A percentile compares a stretch with the other conserved stretches of the same genome.
Conservation (phyloP, 2,888 invertebrate species). For the Thereva nobilitata region DNA sequence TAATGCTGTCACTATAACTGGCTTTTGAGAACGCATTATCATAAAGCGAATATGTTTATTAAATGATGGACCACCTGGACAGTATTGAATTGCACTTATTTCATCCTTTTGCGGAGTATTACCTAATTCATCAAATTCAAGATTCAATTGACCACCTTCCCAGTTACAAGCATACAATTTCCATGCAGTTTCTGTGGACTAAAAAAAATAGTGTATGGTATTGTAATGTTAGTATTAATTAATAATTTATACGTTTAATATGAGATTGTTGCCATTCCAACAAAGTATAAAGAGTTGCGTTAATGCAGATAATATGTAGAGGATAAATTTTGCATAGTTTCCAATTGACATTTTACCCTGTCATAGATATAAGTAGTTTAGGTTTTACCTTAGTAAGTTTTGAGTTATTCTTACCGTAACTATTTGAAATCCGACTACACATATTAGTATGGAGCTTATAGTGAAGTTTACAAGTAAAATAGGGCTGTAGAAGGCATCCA, state of each 20-base stretch:
- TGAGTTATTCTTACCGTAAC: slow-evolving; percentile 48
- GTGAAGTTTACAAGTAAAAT: slow-evolving; percentile 54
- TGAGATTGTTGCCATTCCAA: slow-evolving; percentile 55
- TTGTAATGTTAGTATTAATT: neutral
- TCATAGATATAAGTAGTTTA: neutral
- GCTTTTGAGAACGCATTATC: slow-evolving; percentile 54
- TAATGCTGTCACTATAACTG: slow-evolving; percentile 53
- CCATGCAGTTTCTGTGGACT: slow-evolving; percentile 40
- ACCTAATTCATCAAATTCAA: neutral
- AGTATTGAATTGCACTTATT: slow-evolving; percentile 28
- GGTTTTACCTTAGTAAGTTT: neutral
- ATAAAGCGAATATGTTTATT: slow-evolving; percentile 49
- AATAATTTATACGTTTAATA: slow-evolving; percentile 41
- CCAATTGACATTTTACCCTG: slow-evolving; percentile 53
- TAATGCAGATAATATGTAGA: slow-evolving; percentile 54
- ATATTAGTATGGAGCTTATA: slow-evolving; percentile 55
- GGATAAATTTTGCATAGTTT: slow-evolving; percentile 53
- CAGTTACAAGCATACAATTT: slow-evolving; percentile 47
- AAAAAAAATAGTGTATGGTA: slow-evolving; percentile 1
- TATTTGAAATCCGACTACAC: slow-evolving; percentile 57
- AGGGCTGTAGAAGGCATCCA: slow-evolving; percentile 55
- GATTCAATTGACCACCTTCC: slow-evolving; percentile 47
- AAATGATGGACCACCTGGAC: slow-evolving; percentile 46
- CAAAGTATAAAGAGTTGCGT: slow-evolving; percentile 55
- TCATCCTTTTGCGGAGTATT: too few relatives aligned